Evolutionary conservation across 1,140 invertebrate species (phyloP).

Genomic region (Samia ricini): DNA sequence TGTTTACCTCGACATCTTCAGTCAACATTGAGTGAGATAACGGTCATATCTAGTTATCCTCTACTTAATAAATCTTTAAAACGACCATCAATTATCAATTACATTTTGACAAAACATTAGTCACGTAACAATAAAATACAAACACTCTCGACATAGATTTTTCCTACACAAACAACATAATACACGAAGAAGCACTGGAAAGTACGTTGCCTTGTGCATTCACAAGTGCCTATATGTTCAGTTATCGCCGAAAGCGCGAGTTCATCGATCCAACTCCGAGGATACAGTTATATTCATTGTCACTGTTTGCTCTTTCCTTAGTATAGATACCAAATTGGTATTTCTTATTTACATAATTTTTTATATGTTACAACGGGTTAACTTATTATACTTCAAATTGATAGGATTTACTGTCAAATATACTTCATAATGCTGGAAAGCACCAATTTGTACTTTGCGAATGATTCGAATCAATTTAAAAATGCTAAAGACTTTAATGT

Average conservation of each 20-base stretch:
- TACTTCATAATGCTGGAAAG: no score
- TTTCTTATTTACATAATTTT: background rate
- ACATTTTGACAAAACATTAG: background rate
- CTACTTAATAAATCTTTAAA: background rate
- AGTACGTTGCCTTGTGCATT: conserved; percentile 1
- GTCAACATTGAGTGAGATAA: no score
- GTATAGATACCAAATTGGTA: background rate
- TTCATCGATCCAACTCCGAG: background rate
- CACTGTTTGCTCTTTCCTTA: background rate
- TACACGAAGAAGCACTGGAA: conserved; percentile 1
- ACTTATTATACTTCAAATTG: no score
- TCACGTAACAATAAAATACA: background rate
- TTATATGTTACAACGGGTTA: background rate
- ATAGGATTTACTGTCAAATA: no score
- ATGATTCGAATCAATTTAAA: no score
- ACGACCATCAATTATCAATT: background rate
- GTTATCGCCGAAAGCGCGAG: background rate
- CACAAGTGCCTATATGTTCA: background rate
- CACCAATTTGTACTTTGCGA: no score
- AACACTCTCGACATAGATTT: background rate
- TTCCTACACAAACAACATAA: background rate
- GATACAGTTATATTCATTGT: background rate
- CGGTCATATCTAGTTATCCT: background rate
- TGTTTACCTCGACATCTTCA: no score
- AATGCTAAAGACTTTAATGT: no score